Evolutionary conservation across 2,888 invertebrate species (phyloP).

Genomic region (Sycophila texana): DNA sequence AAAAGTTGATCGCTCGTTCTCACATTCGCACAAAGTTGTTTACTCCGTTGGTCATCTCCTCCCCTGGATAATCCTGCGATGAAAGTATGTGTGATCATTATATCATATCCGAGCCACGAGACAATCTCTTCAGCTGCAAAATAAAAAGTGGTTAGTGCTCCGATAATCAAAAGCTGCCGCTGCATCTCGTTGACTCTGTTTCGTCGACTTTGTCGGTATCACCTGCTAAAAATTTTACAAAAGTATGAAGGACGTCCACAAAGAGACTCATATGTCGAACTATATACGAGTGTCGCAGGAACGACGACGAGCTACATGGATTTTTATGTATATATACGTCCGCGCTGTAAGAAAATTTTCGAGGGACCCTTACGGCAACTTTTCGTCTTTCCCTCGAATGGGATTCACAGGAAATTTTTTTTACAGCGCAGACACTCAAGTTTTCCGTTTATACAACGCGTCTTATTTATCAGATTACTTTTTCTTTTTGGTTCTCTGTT

Average conservation of each 20-base stretch:
- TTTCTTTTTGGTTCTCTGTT: constrained; percentile 1
- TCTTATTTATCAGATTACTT: constrained; percentile 13
- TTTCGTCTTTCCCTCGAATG: background rate
- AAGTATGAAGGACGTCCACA: no score
- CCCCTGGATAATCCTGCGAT: constrained; percentile 75
- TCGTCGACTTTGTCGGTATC: background rate
- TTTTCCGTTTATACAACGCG: background rate
- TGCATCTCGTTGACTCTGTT: background rate
- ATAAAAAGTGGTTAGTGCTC: constrained; percentile 42
- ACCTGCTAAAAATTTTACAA: no score
- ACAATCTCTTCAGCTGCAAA: constrained; percentile 61
- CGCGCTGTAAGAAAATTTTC: constrained; percentile 20
- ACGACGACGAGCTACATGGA: constrained; percentile 9
- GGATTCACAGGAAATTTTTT: constrained; percentile 19
- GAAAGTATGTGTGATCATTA: constrained; percentile 70
- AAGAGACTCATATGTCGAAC: no score
- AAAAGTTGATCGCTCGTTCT: constrained; percentile 63
- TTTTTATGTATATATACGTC: background rate
- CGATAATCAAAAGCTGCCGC: background rate
- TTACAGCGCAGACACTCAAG: background rate
- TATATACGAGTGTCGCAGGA: no score
- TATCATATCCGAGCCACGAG: constrained; percentile 81
- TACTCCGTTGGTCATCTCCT: constrained; percentile 60
- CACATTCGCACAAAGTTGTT: constrained; percentile 56
- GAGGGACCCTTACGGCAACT: background rate